Conservation (phyloP, 2,797 vertebrate species). For the Acanthurus lineatus region DNA sequence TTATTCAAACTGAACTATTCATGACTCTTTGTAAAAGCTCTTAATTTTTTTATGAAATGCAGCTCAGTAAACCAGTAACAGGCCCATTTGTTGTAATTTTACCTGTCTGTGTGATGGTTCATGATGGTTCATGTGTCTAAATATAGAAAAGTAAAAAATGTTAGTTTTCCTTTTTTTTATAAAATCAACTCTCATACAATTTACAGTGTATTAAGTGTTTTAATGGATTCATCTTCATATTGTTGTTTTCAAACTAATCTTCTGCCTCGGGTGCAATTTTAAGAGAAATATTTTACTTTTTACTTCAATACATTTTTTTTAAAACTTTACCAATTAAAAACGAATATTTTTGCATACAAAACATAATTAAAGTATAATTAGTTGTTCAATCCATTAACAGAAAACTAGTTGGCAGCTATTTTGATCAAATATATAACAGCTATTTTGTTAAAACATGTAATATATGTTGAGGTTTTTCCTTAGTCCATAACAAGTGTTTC, state of each 20-base stretch:
- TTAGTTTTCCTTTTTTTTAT: not conserved
- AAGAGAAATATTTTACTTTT: not conserved
- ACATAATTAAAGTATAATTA: not conserved
- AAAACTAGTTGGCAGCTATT: too few species aligned
- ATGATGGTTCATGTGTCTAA: not conserved
- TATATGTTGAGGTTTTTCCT: too few species aligned
- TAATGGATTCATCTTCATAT: too few species aligned
- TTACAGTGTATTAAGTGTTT: too few species aligned
- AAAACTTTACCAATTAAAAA: too few species aligned
- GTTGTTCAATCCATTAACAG: not conserved
- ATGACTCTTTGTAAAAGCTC: conserved; percentile 44
- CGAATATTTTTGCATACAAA: not conserved
- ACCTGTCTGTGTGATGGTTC: not conserved
- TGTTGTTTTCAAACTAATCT: not conserved
- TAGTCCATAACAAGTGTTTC: too few species aligned
- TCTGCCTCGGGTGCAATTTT: not conserved
- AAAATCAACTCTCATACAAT: not conserved
- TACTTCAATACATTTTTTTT: not conserved
- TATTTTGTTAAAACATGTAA: too few species aligned
- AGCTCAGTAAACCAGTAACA: not conserved
- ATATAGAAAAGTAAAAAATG: not conserved
- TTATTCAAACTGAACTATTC: conserved; percentile 60
- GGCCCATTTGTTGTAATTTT: conserved; percentile 16
- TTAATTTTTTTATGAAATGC: conserved; percentile 36
- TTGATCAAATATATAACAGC: too few species aligned